Evolutionary conservation across 1,140 invertebrate species (phyloP).

Genomic region (Rhagoletis zephyria): DNA sequence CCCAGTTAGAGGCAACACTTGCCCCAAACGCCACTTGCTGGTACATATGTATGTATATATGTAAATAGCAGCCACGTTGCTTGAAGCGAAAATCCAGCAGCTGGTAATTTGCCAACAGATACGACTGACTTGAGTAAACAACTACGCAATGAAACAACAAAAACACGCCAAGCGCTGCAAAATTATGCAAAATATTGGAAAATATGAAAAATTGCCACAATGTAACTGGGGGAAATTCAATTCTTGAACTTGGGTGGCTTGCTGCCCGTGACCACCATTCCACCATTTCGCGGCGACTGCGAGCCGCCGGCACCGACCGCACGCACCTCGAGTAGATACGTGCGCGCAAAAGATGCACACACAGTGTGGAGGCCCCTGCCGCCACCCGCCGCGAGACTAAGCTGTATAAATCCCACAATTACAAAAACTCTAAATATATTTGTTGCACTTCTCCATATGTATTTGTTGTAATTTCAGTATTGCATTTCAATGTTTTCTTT

Average conservation of each 20-base stretch:
- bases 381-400: too few species aligned
- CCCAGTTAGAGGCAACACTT: background rate
- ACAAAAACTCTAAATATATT: background rate
- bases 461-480: background rate
- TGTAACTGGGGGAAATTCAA: conserved; percentile 13
- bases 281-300: background rate
- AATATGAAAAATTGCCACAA: conserved; percentile 33
- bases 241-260: conserved; percentile 19
- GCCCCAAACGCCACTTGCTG: background rate
- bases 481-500: conserved; percentile 5
- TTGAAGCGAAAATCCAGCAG: background rate
- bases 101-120: background rate
- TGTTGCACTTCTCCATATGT: background rate
- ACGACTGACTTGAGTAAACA: background rate
- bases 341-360: background rate
- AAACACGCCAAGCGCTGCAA: background rate
- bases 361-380: background rate
- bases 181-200: conserved; percentile 18
- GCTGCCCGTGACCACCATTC: background rate
- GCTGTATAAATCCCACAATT: background rate
- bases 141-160: background rate
- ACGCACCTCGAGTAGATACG: background rate
- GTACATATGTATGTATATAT: too few species aligned
- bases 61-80: background rate
- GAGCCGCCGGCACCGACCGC: background rate